Percentiles rank a stretch among this genome's conserved stretches.
These are phyloP conservation scores for Balaeniceps rex DNA, from an alignment of 2,113 vertebrate species.

Conservation along the genomic window DNA sequence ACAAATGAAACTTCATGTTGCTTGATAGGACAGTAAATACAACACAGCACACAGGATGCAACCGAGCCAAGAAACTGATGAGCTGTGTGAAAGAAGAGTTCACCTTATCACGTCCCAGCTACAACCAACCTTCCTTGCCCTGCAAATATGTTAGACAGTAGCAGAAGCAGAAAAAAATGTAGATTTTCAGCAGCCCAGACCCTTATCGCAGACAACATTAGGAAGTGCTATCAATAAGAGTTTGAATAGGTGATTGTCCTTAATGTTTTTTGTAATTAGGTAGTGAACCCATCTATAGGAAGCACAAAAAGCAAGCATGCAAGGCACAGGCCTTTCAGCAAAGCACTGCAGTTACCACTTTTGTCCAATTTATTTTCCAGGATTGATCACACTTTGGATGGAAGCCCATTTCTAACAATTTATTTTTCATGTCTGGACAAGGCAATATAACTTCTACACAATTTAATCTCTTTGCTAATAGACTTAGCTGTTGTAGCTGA, in stretches of 20 bases:
- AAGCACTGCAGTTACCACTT: background rate
- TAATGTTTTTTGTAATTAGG: background rate
- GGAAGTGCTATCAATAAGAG: background rate
- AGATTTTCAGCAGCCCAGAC: background rate
- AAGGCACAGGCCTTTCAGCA: background rate
- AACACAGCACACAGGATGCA: rapidly evolving
- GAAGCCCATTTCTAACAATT: constrained; percentile 52
- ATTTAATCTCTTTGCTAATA: constrained; percentile 60
- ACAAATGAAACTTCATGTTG: background rate
- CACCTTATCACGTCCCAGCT: background rate
- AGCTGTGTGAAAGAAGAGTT: background rate
- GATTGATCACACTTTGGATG: background rate
- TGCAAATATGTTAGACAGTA: background rate
- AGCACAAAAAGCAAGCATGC: background rate
- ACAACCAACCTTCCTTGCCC: background rate
- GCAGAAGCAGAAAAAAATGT: background rate
- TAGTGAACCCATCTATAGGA: background rate
- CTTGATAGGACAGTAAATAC: background rate
- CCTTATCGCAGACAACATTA: background rate
- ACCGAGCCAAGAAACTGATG: background rate
- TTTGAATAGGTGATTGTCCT: background rate
- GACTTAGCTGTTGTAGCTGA: constrained; percentile 8
- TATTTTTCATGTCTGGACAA: constrained; percentile 57
- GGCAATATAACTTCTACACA: constrained; percentile 39
- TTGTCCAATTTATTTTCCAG: constrained; percentile 38